Evolutionary conservation across 1,140 invertebrate genomes (phyloP).

Genomic region (Maconellicoccus hirsutus): DNA sequence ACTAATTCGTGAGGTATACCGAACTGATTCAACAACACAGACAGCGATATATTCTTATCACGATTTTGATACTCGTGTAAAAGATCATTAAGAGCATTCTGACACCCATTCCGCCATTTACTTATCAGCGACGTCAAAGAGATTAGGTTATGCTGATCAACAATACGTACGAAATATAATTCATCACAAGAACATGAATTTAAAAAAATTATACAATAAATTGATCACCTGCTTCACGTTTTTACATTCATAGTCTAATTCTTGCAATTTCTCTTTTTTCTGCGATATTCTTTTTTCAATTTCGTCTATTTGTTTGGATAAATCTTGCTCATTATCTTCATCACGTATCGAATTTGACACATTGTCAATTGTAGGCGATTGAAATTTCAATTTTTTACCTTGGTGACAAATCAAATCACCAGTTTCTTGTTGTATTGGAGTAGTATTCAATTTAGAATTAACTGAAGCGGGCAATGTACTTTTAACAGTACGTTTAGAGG

Average conservation of each 20-base stretch:
- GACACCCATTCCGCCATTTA: neutral
- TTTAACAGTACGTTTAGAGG: too few species aligned
- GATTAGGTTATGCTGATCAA: neutral
- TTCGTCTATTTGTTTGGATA: neutral
- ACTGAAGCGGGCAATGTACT: neutral
- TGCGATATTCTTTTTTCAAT: neutral
- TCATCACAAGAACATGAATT: neutral
- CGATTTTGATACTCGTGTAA: neutral
- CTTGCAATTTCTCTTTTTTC: neutral
- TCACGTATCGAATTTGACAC: too few species aligned
- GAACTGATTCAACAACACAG: neutral
- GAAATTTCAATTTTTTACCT: neutral
- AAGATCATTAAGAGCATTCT: neutral
- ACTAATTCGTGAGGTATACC: neutral
- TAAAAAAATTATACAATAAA: neutral
- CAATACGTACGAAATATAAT: neutral
- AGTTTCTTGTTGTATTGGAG: neutral
- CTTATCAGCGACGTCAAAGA: neutral
- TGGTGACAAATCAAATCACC: neutral
- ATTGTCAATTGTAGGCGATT: too few species aligned
- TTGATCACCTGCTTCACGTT: slow-evolving; percentile 9
- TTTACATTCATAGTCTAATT: neutral
- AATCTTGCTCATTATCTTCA: neutral
- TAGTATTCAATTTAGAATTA: neutral
- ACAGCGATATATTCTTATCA: neutral